Evolutionary conservation across 2,888 invertebrate genomes (phyloP), one percentile per base, ranked within the genome.

Genomic region (Eumerus sabulonum): DNA sequence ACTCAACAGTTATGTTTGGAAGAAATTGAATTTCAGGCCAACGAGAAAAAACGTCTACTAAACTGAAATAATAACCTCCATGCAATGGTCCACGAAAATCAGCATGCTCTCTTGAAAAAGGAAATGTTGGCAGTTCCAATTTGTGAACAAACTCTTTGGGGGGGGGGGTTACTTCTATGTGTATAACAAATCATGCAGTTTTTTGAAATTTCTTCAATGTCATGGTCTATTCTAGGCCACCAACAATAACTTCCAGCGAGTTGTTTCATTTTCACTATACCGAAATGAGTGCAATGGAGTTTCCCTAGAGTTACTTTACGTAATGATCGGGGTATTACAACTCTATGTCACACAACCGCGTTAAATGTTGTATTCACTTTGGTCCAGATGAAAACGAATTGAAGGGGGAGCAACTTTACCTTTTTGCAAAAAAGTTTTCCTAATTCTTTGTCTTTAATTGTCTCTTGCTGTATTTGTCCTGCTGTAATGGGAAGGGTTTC

Each of bases 11-110:
- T 36, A 82, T 82, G 50, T 71, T 82, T 1, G 70, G 56, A 7
- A 82, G 18, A 1, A 82, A 36, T 18, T 70, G 72, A 11, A 84
- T 81, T 85, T 27, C 82, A 1, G 83, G 81, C 82, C 84, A 84
- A 17, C 82, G 84, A 12, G 82, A 82, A 16, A 40, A 74, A 1
- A 82, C 79, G 16, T 83, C 71, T 1, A 79, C 59, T 1, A 82
- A 19, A 12, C 79, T 38, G 17, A 83, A 81, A n/a, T 82, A 79
- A 42, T 68, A 73, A 36, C 67, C 70, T 11, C 77, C 77, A 19
- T 9, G 67, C 71, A 27, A 57, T 7, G 27, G 27, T 27, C 27
- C 27, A 27, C 27, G 7, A 27, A 27, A 27, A 79, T 83, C 83
- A n/a, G 72, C 60, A 60, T 82, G 84, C 9, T 84, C 74, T 18